Percentiles rank a stretch among this genome's conserved stretches.
Evolutionary conservation across 23 tunicate species (phyloP).

Genomic region (Oikopleura dioica): DNA sequence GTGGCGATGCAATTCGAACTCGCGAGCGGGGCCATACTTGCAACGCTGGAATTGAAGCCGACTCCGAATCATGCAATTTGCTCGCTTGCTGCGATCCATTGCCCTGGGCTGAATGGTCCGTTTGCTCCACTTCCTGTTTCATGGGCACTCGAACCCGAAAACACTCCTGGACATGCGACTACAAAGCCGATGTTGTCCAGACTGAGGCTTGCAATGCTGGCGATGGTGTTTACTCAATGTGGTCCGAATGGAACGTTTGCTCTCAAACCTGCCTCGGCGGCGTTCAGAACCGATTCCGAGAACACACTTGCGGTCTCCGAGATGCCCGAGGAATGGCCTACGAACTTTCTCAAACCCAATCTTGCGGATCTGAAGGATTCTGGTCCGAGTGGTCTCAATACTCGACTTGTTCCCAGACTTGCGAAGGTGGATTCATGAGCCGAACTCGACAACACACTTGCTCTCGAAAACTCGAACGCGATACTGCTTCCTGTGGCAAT

Average conservation of each 20-base stretch:
- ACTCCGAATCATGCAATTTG: neutral
- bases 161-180: slow-evolving; percentile 22
- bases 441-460: slow-evolving; percentile 54
- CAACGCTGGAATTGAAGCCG: neutral
- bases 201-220: slow-evolving; percentile 37
- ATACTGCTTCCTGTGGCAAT: neutral
- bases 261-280: slow-evolving; percentile 68
- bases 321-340: neutral
- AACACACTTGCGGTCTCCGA: slow-evolving; percentile 20
- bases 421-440: slow-evolving; percentile 39
- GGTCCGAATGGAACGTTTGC: slow-evolving; percentile 82
- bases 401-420: slow-evolving; percentile 36
- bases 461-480: slow-evolving; percentile 15
- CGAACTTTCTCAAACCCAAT: slow-evolving; percentile 8
- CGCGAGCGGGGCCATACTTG: slow-evolving; percentile 16
- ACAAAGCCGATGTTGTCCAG: slow-evolving; percentile 21
- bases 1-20: slow-evolving; percentile 25
- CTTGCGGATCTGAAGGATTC: slow-evolving; percentile 37
- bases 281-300: slow-evolving; percentile 11
- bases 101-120: slow-evolving; percentile 54
- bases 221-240: slow-evolving; percentile 46
- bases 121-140: slow-evolving; percentile 49
- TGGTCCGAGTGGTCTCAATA: slow-evolving; percentile 36
- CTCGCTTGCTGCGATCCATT: slow-evolving; percentile 3
- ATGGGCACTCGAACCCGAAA: slow-evolving; percentile 28